Evolutionary conservation across 2,797 vertebrate genomes (phyloP), one percentile per base, ranked within the genome.

Genomic region (Sardinella longiceps): DNA sequence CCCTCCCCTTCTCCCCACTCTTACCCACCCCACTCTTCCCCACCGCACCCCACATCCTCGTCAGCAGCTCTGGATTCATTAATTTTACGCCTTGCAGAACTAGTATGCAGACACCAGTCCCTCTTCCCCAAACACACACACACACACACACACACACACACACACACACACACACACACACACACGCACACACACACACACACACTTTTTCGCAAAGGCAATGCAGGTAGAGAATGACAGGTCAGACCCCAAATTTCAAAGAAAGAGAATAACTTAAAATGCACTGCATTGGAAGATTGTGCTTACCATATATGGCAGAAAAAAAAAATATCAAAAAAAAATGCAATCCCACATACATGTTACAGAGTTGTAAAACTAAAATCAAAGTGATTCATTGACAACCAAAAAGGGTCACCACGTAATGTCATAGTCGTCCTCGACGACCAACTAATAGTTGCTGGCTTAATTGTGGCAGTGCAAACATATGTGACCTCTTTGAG

Each of bases 41-140:
- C 23, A 5, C 3, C 23, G 9, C n/a, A 2, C 66, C 66, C 33
- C 82, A 37, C 46, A 25, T n/a, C 86, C 87, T 90, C 90, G 92
- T 90, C 91, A 90, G 89, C 89, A 82, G 56, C 88, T 85, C 83
- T 84, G 84, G 84, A 85, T 90, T 92, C 87, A 91, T 91, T 94
- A 94, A 94, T 93, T 92, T 94, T 92, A 90, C 89, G 90, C 91
- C 90, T 92, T 88, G 89, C 86, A 84, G 43, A 2, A 91, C 87
- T 60, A 88, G 89, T 87, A 88, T 83, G 74, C 80, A 92, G 89
- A 85, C 80, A 53, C 80, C 50, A 87, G 48, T 48, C 28, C 43
- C 43, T 63, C 56, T 12, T 81, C 83, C 45, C 5, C 51, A 74
- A 2, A 80, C 48, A 66, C 37, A 84, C 85, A 81, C 82, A 82